phyloP scores from a whole-genome alignment of 2,888 invertebrate genomes.

The Meiosimyza platycephala region DNA sequence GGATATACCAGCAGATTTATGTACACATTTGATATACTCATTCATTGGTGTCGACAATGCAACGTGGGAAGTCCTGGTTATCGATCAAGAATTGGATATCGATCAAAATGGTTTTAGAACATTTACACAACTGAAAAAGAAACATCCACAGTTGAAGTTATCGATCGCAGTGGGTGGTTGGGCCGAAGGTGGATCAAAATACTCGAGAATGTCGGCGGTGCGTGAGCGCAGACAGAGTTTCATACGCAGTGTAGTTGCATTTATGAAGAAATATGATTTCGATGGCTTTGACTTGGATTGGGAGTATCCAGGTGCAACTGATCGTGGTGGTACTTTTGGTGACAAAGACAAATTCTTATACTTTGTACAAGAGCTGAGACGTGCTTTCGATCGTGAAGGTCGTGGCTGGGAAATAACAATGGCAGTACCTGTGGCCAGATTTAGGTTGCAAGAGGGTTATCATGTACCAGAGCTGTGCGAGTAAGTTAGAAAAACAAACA shows the following conservation, averaged over 20 bases:
- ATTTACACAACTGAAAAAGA: conserved; percentile 79
- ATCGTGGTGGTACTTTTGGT: conserved; percentile 84
- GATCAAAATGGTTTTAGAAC: conserved; percentile 81
- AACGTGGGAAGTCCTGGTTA: conserved; percentile 80
- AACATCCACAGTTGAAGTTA: conserved; percentile 80
- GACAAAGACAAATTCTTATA: conserved; percentile 87
- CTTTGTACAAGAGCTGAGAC: conserved; percentile 82
- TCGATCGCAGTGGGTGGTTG: conserved; percentile 89
- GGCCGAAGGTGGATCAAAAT: conserved; percentile 91
- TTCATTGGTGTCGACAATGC: conserved; percentile 87
- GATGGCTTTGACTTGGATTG: conserved; percentile 91
- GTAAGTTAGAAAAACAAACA: conserved; percentile 70
- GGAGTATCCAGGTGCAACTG: conserved; percentile 91
- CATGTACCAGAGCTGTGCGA: conserved; percentile 90
- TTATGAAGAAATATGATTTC: conserved; percentile 81
- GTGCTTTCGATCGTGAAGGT: conserved; percentile 80
- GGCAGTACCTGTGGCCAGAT: conserved; percentile 89
- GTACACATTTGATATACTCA: conserved; percentile 89
- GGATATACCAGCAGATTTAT: conserved; percentile 83
- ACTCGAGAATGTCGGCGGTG: conserved; percentile 82
- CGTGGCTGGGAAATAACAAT: conserved; percentile 90
- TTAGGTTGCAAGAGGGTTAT: conserved; percentile 88
- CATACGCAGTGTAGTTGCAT: conserved; percentile 80
- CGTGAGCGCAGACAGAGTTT: conserved; percentile 77
- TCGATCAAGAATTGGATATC: conserved; percentile 84